Evolutionary conservation across 2,113 vertebrate species (phyloP), one percentile per base, ranked within the genome.

Genomic region (Prunella fulvescens): DNA sequence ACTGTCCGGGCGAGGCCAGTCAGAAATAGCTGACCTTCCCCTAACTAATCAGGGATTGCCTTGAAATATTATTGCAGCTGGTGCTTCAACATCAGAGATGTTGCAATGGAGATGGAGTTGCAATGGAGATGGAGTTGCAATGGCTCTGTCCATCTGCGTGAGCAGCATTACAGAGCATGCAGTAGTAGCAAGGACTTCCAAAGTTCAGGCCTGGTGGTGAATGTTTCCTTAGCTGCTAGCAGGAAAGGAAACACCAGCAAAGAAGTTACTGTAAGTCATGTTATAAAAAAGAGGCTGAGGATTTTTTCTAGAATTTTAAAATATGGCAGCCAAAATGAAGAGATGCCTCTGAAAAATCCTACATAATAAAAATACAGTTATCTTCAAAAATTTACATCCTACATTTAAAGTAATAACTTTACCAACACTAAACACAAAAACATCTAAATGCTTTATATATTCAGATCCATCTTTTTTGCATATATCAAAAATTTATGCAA

Each of bases 21-120:
- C 98, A 97, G 96, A 98, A 98, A 98, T 98, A 98, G 96, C 95
- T 98, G 98, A 98, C 98, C 98, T 98, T 98, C 96, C 95, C 91
- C 73, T 93, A 93, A 95, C 64, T 93, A 91, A 89, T 89, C 93
- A 77, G 79, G 76, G 96, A 85, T 70, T 95, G 88, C 90, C 93
- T 93, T 76, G 57, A 97, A 96, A 95, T 80, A 95, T 92, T 93
- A 94, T 90, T 95, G 92, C 97, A 97, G 79, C 74, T 95, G 95
- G 86, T 87, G 77, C 71, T 94, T 58, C 92, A 92, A 86, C 62
- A 88, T 62, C 90, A 76, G 71, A 37, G 37, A 37, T 37, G 37
- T 37, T 37, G 37, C 37, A 37, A 37, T 37, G 47, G 71, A 92
- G 88, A 83, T 69, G 73, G 91, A 92, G 74, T 12, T 76, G 51